Evolutionary conservation across 2,113 vertebrate species (phyloP).

Genomic region (Centropus bengalensis): DNA sequence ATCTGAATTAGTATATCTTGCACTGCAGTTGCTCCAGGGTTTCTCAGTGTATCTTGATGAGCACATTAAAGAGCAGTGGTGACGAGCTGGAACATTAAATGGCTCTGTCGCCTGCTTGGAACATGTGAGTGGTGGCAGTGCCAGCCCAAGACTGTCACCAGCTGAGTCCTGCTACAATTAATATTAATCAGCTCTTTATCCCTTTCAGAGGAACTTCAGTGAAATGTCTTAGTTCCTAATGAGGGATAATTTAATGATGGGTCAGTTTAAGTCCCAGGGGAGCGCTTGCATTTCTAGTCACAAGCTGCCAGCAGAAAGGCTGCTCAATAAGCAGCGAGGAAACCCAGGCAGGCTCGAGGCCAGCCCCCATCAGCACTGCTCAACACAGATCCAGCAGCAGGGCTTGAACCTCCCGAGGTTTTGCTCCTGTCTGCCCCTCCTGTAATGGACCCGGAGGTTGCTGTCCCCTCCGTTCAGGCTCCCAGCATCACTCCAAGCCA

Average conservation of each 20-base stretch:
- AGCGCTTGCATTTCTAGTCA: not conserved
- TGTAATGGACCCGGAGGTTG: not conserved
- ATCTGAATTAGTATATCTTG: not conserved
- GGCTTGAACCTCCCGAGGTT: no score
- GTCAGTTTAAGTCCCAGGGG: not conserved
- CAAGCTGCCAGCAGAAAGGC: not conserved
- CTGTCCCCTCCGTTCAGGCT: not conserved
- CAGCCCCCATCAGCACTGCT: fast-evolving
- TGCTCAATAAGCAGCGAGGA: no score
- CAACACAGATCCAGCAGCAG: not conserved
- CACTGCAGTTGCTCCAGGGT: not conserved
- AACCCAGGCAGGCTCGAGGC: not conserved
- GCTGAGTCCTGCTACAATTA: not conserved
- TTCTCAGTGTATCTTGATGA: not conserved
- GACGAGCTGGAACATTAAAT: not conserved
- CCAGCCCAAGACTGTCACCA: not conserved
- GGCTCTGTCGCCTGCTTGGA: not conserved
- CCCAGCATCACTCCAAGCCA: no score
- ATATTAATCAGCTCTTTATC: not conserved
- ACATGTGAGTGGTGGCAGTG: not conserved
- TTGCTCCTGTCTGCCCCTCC: not conserved
- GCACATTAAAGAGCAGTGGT: not conserved
- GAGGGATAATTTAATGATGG: not conserved
- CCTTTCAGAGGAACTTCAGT: not conserved
- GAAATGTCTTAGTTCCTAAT: not conserved